Conservation (phyloP, 2,113 vertebrate genomes). For the Etia nguti region DNA sequence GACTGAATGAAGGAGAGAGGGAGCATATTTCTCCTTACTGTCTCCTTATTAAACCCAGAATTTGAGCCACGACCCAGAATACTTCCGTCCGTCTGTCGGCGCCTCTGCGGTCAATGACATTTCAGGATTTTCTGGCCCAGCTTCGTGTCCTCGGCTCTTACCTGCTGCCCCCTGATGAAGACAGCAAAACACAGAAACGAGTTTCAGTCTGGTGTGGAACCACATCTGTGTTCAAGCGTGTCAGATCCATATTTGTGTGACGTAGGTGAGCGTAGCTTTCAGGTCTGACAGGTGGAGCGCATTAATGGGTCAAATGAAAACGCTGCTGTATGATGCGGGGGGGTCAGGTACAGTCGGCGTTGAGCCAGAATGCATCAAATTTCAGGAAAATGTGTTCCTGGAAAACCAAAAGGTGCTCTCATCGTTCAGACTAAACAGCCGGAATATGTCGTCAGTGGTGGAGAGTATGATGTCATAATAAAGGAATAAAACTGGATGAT, state of each 20-base stretch:
- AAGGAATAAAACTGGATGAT: too few species aligned
- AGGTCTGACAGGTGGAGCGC: background rate
- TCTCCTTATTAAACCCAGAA: background rate
- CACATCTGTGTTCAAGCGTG: accelerated
- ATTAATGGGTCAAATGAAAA: background rate
- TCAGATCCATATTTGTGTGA: background rate
- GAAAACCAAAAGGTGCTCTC: too few species aligned
- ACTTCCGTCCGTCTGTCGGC: accelerated
- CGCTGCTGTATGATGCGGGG: background rate
- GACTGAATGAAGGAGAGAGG: too few species aligned
- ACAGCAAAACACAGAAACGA: background rate
- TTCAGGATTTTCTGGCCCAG: background rate
- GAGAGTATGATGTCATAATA: too few species aligned
- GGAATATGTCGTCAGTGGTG: too few species aligned
- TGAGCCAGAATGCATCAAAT: background rate
- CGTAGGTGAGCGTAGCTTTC: background rate
- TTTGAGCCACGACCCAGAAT: background rate
- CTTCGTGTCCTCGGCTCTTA: accelerated
- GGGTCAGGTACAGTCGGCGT: background rate
- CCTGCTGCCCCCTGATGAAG: accelerated
- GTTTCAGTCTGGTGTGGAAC: background rate
- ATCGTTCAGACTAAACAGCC: too few species aligned
- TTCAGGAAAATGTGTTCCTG: background rate
- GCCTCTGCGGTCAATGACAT: background rate
- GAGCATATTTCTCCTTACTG: background rate